Evolutionary conservation across 2,113 vertebrate genomes (phyloP).

Genomic region (Hippocampus guttulatus): DNA sequence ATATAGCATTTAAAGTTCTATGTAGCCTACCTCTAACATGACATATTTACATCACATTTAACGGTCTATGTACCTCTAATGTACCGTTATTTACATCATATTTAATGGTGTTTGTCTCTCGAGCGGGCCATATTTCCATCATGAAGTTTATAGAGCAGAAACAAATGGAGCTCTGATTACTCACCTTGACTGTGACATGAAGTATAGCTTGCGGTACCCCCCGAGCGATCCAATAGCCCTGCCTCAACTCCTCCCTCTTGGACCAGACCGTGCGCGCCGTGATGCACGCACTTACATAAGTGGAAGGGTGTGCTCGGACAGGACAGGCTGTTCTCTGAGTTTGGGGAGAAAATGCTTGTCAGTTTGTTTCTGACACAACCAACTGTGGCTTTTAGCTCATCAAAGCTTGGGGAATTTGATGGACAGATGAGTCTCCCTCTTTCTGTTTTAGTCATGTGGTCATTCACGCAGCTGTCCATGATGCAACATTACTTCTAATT

Average conservation of each 20-base stretch:
- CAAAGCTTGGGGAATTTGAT: neutral
- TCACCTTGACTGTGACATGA: neutral
- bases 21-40: too few species aligned
- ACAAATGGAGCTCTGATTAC: neutral
- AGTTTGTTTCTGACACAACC: neutral
- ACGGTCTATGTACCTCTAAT: neutral
- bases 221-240: neutral
- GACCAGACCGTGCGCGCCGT: conserved; percentile 1
- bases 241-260: neutral
- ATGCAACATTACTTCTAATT: too few species aligned
- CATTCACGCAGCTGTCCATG: too few species aligned
- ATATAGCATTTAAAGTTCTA: neutral
- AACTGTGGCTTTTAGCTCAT: neutral
- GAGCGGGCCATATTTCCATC: too few species aligned
- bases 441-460: too few species aligned
- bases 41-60: neutral
- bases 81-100: neutral
- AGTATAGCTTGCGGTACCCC: neutral
- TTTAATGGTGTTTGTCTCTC: neutral
- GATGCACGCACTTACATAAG: conserved; percentile 46
- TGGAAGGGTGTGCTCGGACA: conserved; percentile 51
- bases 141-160: neutral
- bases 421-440: too few species aligned
- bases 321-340: conserved; percentile 44
- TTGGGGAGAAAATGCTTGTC: conserved; percentile 2